Conservation (phyloP, 1,140 invertebrate species). For the Pissodes strobi region DNA sequence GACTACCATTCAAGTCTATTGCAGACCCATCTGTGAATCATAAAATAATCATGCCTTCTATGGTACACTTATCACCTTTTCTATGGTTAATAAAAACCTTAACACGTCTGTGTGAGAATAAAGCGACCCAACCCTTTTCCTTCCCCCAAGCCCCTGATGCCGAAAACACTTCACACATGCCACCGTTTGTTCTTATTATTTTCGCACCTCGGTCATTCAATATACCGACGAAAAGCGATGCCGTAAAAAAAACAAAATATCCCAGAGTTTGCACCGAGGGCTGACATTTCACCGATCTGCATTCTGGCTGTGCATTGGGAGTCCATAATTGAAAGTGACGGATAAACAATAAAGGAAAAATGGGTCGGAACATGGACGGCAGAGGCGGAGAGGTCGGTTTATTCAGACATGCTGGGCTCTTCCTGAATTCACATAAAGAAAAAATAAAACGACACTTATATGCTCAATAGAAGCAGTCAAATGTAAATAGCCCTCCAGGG, state of each 20-base stretch:
- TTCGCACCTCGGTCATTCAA: slow-evolving; percentile 24
- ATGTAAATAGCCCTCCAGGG: no score
- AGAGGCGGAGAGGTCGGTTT: not conserved
- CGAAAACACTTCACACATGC: slow-evolving; percentile 20
- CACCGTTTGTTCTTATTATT: slow-evolving; percentile 23
- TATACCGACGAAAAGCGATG: slow-evolving; percentile 5
- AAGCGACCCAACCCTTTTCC: not conserved
- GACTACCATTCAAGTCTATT: no score
- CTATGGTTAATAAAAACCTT: no score
- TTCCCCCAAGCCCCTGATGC: not conserved
- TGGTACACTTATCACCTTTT: no score
- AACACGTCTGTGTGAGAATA: slow-evolving; percentile 3
- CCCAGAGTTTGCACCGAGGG: slow-evolving; percentile 11
- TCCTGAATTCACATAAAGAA: no score
- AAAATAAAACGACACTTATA: no score
- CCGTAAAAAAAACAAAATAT: slow-evolving; percentile 11
- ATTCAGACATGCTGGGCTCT: no score
- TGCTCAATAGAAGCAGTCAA: no score
- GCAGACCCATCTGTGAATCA: no score
- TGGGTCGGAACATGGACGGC: not conserved
- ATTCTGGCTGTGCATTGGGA: slow-evolving; percentile 22
- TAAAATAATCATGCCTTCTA: no score
- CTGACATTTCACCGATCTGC: slow-evolving; percentile 15
- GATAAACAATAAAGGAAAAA: slow-evolving; percentile 13
- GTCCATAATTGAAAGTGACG: slow-evolving; percentile 20